phyloP scores from a whole-genome alignment of 1,140 invertebrate genomes.

The Megalopta genalis region DNA sequence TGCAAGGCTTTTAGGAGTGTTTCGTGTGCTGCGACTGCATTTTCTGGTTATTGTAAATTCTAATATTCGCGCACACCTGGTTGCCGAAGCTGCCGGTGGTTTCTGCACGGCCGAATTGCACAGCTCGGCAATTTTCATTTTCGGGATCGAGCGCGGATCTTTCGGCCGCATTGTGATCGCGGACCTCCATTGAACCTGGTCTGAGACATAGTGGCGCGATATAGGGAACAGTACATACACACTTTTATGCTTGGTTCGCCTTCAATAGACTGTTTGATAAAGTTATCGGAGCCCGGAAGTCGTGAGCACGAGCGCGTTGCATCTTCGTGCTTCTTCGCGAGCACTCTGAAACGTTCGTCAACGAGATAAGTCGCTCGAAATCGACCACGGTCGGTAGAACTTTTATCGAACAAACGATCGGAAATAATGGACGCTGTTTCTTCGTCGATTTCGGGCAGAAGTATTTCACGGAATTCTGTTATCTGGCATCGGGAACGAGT shows the following conservation, averaged over 20 bases:
- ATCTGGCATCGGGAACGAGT: too few species aligned
- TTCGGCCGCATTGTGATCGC: not conserved
- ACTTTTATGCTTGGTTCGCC: not conserved
- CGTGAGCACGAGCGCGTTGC: not conserved
- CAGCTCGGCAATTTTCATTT: too few species aligned
- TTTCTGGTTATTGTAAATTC: too few species aligned
- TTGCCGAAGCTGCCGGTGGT: too few species aligned
- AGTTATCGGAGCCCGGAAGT: not conserved
- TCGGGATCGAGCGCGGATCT: too few species aligned
- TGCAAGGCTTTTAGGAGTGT: too few species aligned
- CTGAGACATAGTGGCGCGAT: not conserved
- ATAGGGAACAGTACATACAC: not conserved
- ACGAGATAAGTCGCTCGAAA: not conserved
- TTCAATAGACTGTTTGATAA: constrained; percentile 3
- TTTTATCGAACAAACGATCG: not conserved
- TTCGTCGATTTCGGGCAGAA: too few species aligned
- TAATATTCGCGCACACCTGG: too few species aligned
- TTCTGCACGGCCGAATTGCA: too few species aligned
- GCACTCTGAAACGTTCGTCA: not conserved
- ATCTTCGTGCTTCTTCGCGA: not conserved
- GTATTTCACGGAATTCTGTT: too few species aligned
- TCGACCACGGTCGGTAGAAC: not conserved
- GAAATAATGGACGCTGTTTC: not conserved
- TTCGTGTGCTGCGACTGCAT: too few species aligned
- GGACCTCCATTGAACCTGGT: not conserved